Conservation (phyloP, 2,113 vertebrate species). For the Semnornis frantzii region DNA sequence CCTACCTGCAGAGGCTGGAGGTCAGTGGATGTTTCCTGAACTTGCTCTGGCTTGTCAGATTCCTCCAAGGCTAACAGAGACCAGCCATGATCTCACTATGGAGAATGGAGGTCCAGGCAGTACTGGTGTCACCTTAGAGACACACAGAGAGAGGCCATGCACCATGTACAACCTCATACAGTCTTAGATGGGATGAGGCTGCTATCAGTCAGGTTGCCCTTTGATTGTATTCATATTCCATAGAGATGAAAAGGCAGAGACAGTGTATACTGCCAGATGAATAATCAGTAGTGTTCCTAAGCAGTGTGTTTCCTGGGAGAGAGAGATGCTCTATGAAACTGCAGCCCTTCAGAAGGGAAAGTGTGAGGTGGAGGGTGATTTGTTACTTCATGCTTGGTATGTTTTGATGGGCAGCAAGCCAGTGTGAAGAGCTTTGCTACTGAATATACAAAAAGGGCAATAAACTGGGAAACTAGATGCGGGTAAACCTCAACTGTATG, state of each 20-base stretch:
- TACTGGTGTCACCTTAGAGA: background rate
- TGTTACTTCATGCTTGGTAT: background rate
- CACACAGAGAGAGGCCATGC: background rate
- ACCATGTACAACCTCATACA: background rate
- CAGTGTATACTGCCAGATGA: background rate
- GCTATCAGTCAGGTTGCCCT: background rate
- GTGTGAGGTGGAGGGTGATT: background rate
- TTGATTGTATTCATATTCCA: background rate
- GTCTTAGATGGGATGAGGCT: too few species aligned
- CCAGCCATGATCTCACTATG: fast-evolving
- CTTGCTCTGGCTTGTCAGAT: background rate
- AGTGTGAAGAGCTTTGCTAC: background rate
- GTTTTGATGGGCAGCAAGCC: background rate
- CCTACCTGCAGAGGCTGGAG: background rate
- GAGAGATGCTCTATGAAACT: background rate
- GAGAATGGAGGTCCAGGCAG: background rate
- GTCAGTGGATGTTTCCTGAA: background rate
- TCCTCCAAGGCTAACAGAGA: background rate
- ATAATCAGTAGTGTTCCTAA: background rate
- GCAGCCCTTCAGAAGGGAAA: background rate
- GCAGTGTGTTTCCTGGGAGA: background rate
- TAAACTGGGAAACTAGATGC: background rate
- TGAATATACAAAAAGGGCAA: background rate
- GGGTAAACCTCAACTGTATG: background rate
- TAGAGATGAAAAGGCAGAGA: background rate